Base-by-base conservation (phyloP, 1,140 invertebrate species). In the Adelges cooleyi region DNA sequence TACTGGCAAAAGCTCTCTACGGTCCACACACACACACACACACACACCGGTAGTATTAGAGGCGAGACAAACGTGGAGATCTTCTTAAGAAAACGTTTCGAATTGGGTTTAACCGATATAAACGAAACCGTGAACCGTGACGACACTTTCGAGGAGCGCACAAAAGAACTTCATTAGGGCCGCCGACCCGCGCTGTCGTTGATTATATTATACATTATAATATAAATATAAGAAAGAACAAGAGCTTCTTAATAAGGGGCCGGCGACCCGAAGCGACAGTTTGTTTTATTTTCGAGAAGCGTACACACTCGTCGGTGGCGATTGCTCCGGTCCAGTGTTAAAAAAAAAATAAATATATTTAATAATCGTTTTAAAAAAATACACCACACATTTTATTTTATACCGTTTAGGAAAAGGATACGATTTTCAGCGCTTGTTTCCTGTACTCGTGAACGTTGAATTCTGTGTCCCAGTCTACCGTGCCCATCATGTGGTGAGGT, bases 361-460 rank as follows among this genome's bases (percentile, higher is more conserved):
- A n/a, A n/a, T n/a, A n/a, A n/a, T n/a, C n/a, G n/a, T n/a, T n/a
- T 33, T 33, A 33, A 33, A 33, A 33, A 33, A 33, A 33, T 33
- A 6, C 29, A 6, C 29, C 29, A n/a, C n/a, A n/a, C n/a, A n/a
- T n/a, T n/a, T 42, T 54, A 23, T 38, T 38, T 56, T 56, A 3
- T 6, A 15, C 20, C 10, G 8, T 15, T n/a, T 38, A 2, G 17
- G 17, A 1, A n/a, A 78, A 81, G 78, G 78, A 81, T 90, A 92
- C 88, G 71, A 96, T 84, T 52, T 86, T 82, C 1, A 97, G 71
- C 11, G 89, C 89, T 65, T 76, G 78, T 73, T 92, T 84, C 67
- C 86, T 80, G 76, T 91, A 99, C 71, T 94, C 84, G 1, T 87
- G 79, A 2, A 99, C 92, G 23, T 86, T 92, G 74, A 85, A 96